Evolutionary conservation across 2,888 invertebrate genomes (phyloP).

Genomic region (Acronicta leporina): DNA sequence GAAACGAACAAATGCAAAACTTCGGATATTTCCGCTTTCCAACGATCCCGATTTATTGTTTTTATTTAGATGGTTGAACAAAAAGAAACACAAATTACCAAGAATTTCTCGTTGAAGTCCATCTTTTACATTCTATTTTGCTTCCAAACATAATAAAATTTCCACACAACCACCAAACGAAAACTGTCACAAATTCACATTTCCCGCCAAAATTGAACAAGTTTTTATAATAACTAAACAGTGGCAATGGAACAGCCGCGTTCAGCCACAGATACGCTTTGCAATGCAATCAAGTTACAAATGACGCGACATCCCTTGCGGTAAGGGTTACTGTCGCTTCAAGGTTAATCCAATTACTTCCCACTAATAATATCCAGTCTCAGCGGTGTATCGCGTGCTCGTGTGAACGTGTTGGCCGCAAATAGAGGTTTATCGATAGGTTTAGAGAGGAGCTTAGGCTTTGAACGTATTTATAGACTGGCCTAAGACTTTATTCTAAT

Average conservation of each 20-base stretch:
- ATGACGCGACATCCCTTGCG: constrained; percentile 70
- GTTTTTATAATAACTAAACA: constrained; percentile 33
- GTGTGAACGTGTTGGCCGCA: constrained; percentile 40
- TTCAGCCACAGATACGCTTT: constrained; percentile 63
- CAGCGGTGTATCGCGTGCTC: constrained; percentile 57
- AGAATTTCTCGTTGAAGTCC: constrained; percentile 79
- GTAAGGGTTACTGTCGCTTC: constrained; percentile 82
- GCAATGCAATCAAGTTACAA: constrained; percentile 74
- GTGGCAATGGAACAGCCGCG: constrained; percentile 30
- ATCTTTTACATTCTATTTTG: constrained; percentile 89
- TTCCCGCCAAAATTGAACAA: constrained; percentile 36
- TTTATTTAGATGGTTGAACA: neutral
- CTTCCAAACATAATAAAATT: constrained; percentile 88
- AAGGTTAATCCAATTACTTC: constrained; percentile 87
- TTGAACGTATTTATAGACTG: constrained; percentile 43
- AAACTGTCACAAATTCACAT: constrained; percentile 39
- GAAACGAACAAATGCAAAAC: constrained; percentile 27
- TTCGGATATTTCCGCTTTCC: constrained; percentile 20
- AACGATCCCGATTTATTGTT: neutral
- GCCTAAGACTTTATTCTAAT: constrained; percentile 22
- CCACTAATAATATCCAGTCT: constrained; percentile 72
- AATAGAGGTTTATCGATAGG: constrained; percentile 37
- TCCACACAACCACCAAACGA: constrained; percentile 11
- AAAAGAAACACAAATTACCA: constrained; percentile 55
- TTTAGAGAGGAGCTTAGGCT: constrained; percentile 32